These are phyloP conservation scores for Leptogaster cylindrica DNA, from an alignment of 2,888 invertebrate genomes.

Conservation along the genomic window DNA sequence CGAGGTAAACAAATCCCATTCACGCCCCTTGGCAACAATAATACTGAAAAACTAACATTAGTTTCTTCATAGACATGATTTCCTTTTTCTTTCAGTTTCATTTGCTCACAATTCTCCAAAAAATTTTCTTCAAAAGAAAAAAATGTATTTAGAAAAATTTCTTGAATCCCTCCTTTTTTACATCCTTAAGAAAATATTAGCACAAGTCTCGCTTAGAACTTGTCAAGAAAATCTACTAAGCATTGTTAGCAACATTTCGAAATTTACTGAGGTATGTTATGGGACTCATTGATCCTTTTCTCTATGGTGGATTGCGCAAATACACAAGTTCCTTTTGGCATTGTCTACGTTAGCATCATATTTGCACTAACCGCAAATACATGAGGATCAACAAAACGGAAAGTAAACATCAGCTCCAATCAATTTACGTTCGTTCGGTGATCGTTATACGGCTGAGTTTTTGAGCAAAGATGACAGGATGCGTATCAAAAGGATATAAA, in stretches of 20 bases:
- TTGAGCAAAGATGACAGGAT: no score
- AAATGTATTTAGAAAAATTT: slow-evolving; percentile 10
- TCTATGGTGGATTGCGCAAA: slow-evolving; percentile 33
- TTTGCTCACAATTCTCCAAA: no score
- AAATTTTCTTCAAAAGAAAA: not conserved
- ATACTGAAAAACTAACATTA: slow-evolving; percentile 12
- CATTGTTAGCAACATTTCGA: slow-evolving; percentile 12
- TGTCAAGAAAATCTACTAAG: slow-evolving; percentile 35
- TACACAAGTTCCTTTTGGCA: slow-evolving; percentile 1
- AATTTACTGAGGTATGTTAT: slow-evolving; percentile 18
- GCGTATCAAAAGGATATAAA: not conserved
- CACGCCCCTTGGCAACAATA: slow-evolving; percentile 17
- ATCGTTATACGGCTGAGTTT: not conserved
- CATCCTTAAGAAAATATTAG: slow-evolving; percentile 46
- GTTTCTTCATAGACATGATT: not conserved
- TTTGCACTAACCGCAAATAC: slow-evolving; percentile 46
- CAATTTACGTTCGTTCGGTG: slow-evolving; percentile 18
- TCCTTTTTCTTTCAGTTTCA: no score
- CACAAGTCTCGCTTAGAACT: slow-evolving; percentile 43
- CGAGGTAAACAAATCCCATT: not conserved
- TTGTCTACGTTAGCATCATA: slow-evolving; percentile 15
- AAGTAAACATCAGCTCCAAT: slow-evolving; percentile 46
- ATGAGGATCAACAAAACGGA: slow-evolving; percentile 32
- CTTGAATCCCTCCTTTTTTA: slow-evolving; percentile 1
- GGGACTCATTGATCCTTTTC: slow-evolving; percentile 5